These are phyloP conservation scores for Chaetoderma sp. DNA, from an alignment of 2,888 invertebrate genomes.

Conservation along the genomic window DNA sequence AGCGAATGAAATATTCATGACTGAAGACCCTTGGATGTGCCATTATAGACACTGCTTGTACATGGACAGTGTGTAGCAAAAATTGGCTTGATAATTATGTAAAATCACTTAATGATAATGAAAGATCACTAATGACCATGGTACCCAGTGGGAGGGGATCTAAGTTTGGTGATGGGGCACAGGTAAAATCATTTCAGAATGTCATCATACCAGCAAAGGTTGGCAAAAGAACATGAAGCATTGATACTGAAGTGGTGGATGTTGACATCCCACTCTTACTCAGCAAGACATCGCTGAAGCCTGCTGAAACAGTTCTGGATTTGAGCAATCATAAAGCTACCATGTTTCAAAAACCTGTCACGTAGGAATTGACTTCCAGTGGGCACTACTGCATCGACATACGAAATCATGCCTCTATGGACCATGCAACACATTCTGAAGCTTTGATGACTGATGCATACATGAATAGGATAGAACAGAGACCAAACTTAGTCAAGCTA, in stretches of 20 bases:
- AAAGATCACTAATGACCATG: background rate
- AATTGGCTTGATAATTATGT: conserved; percentile 8
- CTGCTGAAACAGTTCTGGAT: conserved; percentile 15
- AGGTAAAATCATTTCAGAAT: conserved; percentile 4
- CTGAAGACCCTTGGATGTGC: conserved; percentile 10
- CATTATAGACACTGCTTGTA: conserved; percentile 18
- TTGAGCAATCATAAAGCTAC: conserved; percentile 12
- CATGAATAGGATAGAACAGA: conserved; percentile 1
- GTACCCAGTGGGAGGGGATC: conserved; percentile 2
- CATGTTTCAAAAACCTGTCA: conserved; percentile 21
- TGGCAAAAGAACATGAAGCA: conserved; percentile 12
- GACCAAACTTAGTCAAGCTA: conserved; percentile 5
- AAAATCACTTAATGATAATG: background rate
- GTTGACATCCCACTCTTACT: conserved; percentile 21
- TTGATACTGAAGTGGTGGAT: conserved; percentile 18
- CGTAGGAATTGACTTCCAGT: conserved; percentile 18
- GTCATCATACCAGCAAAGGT: conserved; percentile 18
- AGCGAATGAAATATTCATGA: conserved; percentile 18
- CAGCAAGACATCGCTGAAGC: conserved; percentile 24
- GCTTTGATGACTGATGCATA: background rate
- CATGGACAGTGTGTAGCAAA: conserved; percentile 5
- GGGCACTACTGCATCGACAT: conserved; percentile 27
- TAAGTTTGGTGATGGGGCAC: conserved; percentile 26
- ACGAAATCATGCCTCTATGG: background rate
- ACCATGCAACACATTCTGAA: background rate